Evolutionary conservation across 2,113 vertebrate genomes (phyloP), one percentile per base, ranked within the genome.

Genomic region (Elephantulus edwardii): DNA sequence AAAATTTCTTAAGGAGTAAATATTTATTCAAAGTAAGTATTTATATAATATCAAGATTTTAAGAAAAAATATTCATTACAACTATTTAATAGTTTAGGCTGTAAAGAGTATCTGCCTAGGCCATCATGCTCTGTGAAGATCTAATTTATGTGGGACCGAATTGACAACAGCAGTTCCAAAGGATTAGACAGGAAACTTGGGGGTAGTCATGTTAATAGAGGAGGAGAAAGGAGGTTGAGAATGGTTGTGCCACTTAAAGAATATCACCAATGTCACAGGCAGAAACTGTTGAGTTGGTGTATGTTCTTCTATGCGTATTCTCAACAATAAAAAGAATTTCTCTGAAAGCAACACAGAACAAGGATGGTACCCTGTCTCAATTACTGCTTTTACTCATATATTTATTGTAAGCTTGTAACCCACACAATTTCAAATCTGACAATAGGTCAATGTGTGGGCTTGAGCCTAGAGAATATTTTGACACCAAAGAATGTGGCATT

Each of bases 1-100:
- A 76, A 44, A 13, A 87, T 58, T 86, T 89, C 42, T 89, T 79
- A 72, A n/a, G 85, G 11, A 8, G 22, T 52, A 40, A 80, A 60
- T 52, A 33, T 44, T 86, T 92, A 90, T 88, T 62, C n/a, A n/a
- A 83, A 86, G 64, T 82, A 70, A n/a, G 86, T 82, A 7, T 70
- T 86, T 79, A 70, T 1, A 38, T 1, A 54, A 14, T 46, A 90
- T 50, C 28, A 91, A 72, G 8, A 89, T 9, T 88, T 91, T 90
- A 68, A 93, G 50, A 14, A 80, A n/a, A 90, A 64, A 46, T 62
- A 52, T 52, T 89, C 33, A 75, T 48, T 88, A 90, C 81, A 77
- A 91, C 33, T 17, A 35, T 20, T 9, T 8, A 20, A 68, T 20
- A 68, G 64, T 20, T 66, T 38, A 68, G 17, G n/a, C 38, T 38